A percentile compares a stretch with the other conserved stretches of the same genome.
phyloP scores from a whole-genome alignment of 2,797 vertebrate genomes.

The Gymnoscopelus braueri region DNA sequence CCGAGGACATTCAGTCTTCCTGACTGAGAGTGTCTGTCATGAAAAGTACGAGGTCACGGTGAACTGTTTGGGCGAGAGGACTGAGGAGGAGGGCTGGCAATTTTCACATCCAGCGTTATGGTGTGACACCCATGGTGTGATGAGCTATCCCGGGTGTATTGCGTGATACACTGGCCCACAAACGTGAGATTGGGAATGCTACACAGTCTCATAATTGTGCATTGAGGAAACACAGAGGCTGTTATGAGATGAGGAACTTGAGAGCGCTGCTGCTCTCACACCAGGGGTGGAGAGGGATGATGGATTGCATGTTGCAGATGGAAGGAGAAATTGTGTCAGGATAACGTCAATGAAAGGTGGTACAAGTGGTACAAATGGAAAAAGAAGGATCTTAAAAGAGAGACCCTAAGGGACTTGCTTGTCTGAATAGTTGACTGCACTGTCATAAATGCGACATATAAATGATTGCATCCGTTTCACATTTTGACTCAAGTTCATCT shows the following conservation, averaged over 20 bases:
- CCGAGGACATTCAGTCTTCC: conserved; percentile 17
- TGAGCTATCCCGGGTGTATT: conserved; percentile 13
- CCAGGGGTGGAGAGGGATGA: neutral
- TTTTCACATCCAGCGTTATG: conserved; percentile 16
- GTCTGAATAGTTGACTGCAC: neutral
- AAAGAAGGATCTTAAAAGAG: no score
- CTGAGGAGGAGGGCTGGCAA: conserved; percentile 9
- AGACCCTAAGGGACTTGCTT: neutral
- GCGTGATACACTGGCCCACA: conserved; percentile 23
- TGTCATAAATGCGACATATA: neutral
- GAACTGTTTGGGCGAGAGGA: neutral
- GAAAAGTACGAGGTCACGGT: conserved; percentile 4
- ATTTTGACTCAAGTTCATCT: no score
- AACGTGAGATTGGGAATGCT: conserved; percentile 31
- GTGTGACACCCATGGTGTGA: conserved; percentile 5
- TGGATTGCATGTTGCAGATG: conserved; percentile 3
- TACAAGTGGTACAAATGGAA: no score
- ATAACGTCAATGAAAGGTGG: conserved; percentile 3
- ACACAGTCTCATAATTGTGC: neutral
- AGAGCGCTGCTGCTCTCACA: conserved; percentile 12
- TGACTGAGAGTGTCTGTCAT: conserved; percentile 11
- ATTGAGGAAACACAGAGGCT: conserved; percentile 17
- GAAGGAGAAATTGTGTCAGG: conserved; percentile 10
- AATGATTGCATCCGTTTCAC: no score
- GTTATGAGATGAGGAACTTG: conserved; percentile 13